Percentiles rank a stretch among this genome's conserved stretches.
These are phyloP conservation scores for Drosophila nikananu DNA, from an alignment of 1,140 invertebrate genomes.

Conservation along the genomic window DNA sequence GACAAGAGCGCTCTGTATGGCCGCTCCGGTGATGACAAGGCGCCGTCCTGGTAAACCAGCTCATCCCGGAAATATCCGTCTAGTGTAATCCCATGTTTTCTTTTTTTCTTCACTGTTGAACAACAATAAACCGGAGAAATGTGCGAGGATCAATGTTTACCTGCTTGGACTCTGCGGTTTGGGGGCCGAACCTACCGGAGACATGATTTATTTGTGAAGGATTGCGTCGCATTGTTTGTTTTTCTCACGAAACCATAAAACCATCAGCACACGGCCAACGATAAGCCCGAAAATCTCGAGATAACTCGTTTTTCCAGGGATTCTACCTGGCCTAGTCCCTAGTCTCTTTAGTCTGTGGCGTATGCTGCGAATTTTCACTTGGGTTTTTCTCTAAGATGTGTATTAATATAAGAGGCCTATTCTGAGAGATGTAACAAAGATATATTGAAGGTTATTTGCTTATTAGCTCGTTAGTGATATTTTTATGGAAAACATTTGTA, in stretches of 20 bases:
- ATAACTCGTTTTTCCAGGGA: conserved; percentile 62
- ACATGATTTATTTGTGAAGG: conserved; percentile 75
- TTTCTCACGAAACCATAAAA: conserved; percentile 65
- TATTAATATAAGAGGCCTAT: neutral
- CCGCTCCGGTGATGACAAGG: conserved; percentile 87
- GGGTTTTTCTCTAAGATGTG: neutral
- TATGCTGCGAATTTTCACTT: neutral
- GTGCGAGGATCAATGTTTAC: conserved; percentile 29
- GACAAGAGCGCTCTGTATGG: conserved; percentile 92
- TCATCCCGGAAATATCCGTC: conserved; percentile 19
- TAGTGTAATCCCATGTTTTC: conserved; percentile 32
- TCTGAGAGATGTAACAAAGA: neutral
- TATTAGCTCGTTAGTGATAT: no score
- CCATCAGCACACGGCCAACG: conserved; percentile 59
- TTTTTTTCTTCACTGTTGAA: conserved; percentile 38
- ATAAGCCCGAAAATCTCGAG: conserved; percentile 48
- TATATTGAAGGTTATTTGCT: neutral
- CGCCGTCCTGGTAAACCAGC: conserved; percentile 88
- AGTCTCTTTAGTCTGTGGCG: neutral
- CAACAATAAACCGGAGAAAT: conserved; percentile 73
- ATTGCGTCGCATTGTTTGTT: conserved; percentile 73
- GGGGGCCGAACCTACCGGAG: neutral
- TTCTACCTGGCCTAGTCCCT: conserved; percentile 43
- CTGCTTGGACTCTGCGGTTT: conserved; percentile 49
- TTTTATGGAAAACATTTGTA: no score